Evolutionary conservation across 2,888 invertebrate species (phyloP).

Genomic region (Yponomeuta evonymella): DNA sequence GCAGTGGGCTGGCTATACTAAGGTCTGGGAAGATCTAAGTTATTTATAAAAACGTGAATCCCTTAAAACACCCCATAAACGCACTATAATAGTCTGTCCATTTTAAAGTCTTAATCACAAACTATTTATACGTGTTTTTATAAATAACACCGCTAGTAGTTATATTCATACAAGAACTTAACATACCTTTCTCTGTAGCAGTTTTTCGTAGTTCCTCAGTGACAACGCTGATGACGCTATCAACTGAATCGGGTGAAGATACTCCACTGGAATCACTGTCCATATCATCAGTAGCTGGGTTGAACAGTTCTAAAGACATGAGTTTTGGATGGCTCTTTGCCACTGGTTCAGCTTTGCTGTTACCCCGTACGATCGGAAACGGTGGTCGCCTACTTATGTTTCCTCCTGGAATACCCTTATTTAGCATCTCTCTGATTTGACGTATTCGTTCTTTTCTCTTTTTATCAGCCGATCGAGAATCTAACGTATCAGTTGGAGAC

Average conservation of each 20-base stretch:
- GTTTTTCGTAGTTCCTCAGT: constrained; percentile 76
- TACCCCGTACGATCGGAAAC: constrained; percentile 83
- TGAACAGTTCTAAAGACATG: constrained; percentile 88
- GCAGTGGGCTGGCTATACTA: too few species aligned
- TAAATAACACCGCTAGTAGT: background rate
- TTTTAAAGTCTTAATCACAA: too few species aligned
- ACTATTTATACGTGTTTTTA: background rate
- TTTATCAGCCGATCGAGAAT: constrained; percentile 65
- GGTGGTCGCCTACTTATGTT: constrained; percentile 64
- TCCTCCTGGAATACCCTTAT: constrained; percentile 81
- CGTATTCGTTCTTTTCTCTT: constrained; percentile 79
- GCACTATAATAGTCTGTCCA: too few species aligned
- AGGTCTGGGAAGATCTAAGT: too few species aligned
- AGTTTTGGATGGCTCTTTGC: constrained; percentile 84
- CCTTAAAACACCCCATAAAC: too few species aligned
- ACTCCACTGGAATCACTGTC: constrained; percentile 93
- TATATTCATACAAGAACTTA: background rate
- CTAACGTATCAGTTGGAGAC: constrained; percentile 52
- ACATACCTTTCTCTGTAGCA: constrained; percentile 63
- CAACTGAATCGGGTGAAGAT: constrained; percentile 90
- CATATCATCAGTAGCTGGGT: constrained; percentile 92
- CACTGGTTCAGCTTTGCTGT: constrained; percentile 76
- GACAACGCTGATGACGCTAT: constrained; percentile 88
- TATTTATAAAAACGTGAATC: too few species aligned
- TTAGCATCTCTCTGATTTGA: constrained; percentile 82